phyloP scores from a whole-genome alignment of 30 jellyfish, hydroid and myxozoan species.

The Catostylus mosaicus region DNA sequence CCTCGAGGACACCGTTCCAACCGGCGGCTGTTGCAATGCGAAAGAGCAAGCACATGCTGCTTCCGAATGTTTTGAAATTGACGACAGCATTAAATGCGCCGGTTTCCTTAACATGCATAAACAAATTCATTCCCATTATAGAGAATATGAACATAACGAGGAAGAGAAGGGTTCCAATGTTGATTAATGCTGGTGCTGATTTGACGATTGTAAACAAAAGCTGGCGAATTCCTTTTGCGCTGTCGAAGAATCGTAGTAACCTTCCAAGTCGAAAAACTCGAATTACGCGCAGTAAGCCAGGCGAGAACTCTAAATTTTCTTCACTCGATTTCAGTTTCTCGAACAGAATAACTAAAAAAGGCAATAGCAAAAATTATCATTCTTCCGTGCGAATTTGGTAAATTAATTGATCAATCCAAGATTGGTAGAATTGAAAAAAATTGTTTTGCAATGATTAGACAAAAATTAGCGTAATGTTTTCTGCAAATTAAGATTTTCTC shows the following conservation, averaged over 20 bases:
- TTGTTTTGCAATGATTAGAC: no score
- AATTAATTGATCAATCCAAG: neutral
- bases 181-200: slow-evolving; percentile 95
- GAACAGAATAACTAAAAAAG: slow-evolving; percentile 73
- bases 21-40: slow-evolving; percentile 99
- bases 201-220: slow-evolving; percentile 90
- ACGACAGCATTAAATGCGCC: slow-evolving; percentile 86
- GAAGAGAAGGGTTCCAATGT: slow-evolving; percentile 92
- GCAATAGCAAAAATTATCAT: no score
- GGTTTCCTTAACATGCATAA: slow-evolving; percentile 66
- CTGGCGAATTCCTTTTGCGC: slow-evolving; percentile 92
- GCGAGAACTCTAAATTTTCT: slow-evolving; percentile 76
- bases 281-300: slow-evolving; percentile 94
- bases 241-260: slow-evolving; percentile 97
- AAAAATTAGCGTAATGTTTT: no score
- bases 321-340: slow-evolving; percentile 59
- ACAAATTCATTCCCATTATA: slow-evolving; percentile 92
- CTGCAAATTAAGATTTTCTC: no score
- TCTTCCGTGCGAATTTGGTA: neutral
- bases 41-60: slow-evolving; percentile 94
- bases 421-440: neutral
- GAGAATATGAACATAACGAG: slow-evolving; percentile 93
- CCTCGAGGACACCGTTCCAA: slow-evolving; percentile 96
- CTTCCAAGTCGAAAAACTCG: slow-evolving; percentile 96
- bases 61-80: slow-evolving; percentile 90